Evolutionary conservation across 2,888 invertebrate species (phyloP).

Genomic region (Cephus pulcher): DNA sequence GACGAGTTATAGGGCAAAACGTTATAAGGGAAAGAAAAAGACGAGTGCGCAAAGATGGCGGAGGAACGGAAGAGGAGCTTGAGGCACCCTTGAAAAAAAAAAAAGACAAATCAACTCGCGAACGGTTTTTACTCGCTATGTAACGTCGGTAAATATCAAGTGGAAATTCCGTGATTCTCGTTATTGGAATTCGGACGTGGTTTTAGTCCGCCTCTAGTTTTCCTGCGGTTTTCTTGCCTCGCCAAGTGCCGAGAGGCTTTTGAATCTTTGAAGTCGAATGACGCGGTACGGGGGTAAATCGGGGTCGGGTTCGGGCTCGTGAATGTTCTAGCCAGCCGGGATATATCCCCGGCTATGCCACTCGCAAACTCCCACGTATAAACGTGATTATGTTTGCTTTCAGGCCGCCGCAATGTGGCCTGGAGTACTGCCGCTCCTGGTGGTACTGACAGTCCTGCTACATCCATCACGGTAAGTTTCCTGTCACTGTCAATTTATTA

Average conservation of each 20-base stretch:
- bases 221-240: background rate
- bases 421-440: slow-evolving; percentile 64
- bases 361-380: background rate
- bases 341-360: background rate
- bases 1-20: background rate
- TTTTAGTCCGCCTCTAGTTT: background rate
- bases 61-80: background rate
- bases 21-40: background rate
- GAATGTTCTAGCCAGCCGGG: background rate
- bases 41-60: background rate
- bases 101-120: background rate
- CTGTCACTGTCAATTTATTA: background rate
- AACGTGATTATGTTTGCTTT: slow-evolving; percentile 44
- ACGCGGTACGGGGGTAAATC: background rate
- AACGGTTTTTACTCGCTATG: background rate
- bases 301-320: background rate
- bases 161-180: background rate
- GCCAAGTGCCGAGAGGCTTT: background rate
- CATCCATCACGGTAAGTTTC: slow-evolving; percentile 27
- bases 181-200: slow-evolving; percentile 1
- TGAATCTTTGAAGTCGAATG: slow-evolving; percentile 1
- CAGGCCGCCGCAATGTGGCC: slow-evolving; percentile 66
- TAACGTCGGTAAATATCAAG: background rate
- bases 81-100: too few species aligned
- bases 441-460: slow-evolving; percentile 61